A percentile compares a stretch with the other conserved stretches of the same genome.
phyloP scores from a whole-genome alignment of 2,797 vertebrate species.

The Tiaroga cobitis region DNA sequence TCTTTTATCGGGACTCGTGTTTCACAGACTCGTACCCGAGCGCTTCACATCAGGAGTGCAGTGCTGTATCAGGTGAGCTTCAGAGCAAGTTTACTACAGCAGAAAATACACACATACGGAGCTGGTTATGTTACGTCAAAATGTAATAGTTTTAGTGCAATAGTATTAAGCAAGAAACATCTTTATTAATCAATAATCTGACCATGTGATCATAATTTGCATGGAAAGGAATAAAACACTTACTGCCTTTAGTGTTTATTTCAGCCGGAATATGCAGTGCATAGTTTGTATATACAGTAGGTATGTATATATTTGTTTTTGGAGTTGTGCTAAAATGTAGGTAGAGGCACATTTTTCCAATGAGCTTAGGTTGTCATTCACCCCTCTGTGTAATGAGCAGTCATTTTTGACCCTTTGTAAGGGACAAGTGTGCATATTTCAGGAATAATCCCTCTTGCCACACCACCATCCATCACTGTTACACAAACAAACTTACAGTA shows the following conservation, averaged over 20 bases:
- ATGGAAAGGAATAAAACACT: not conserved
- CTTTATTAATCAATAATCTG: not conserved
- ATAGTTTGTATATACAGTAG: too few relatives aligned
- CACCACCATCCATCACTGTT: constrained; percentile 15
- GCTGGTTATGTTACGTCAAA: too few relatives aligned
- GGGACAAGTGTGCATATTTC: constrained; percentile 8
- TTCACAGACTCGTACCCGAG: too few relatives aligned
- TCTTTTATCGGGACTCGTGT: not conserved
- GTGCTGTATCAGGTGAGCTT: not conserved
- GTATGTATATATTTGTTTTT: too few relatives aligned
- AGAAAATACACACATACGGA: too few relatives aligned
- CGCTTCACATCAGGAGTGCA: not conserved
- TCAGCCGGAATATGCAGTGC: not conserved
- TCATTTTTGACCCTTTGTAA: constrained; percentile 3
- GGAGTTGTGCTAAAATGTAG: too few relatives aligned
- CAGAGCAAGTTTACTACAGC: not conserved
- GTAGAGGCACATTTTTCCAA: not conserved
- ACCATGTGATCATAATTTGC: not conserved
- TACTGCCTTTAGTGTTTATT: not conserved
- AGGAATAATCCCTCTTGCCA: constrained; percentile 1
- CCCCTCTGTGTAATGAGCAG: not conserved
- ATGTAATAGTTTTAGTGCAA: not conserved
- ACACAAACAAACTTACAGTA: not conserved
- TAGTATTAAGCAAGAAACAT: not conserved
- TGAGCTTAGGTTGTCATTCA: not conserved